Base-by-base conservation (phyloP, 1,140 invertebrate genomes). In the Eubasilissa regina region DNA sequence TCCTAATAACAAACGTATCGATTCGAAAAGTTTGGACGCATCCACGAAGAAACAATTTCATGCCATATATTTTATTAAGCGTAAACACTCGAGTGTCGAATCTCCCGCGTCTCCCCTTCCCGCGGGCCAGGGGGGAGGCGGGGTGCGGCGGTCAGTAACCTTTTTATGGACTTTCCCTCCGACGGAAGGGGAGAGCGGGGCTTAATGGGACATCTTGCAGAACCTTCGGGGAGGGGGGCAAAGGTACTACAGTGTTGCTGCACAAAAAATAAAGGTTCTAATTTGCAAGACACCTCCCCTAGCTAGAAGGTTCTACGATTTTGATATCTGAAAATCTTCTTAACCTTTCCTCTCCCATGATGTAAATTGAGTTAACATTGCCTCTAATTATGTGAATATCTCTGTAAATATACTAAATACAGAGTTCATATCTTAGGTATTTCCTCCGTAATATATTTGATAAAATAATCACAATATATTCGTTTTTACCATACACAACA, bases 111-210 rank as follows among this genome's bases (percentile, higher is more conserved):
- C 21, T 55, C 48, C 47, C 68, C 68, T 10, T 35, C 17, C 15
- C 17, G 64, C n/a, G 64, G 15, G 64, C 44, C 15, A 72, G 48
- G 47, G 48, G 68, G 60, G 35, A 13, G 60, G 68, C 53, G 47
- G 47, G 17, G 3, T 11, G 3, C 48, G 25, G 68, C 68, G 68
- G 68, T 73, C 68, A 73, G 68, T 73, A 73, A 73, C 68, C 68
- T 73, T 73, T 73, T 73, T 73, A 73, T 73, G 51, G 68, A 51
- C 68, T 73, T 73, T 55, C 68, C 47, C 21, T 35, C 48, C 47
- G 66, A 15, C 45, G 13, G 15, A 55, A 35, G 68, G 68, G 68
- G 17, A 70, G 45, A 25, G 15, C 47, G 66, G 43, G 44, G 45
- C n/a, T 10, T 73, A 73, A 73, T 73, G 51, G 68, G 48, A 19